Conservation (phyloP, 1,140 invertebrate genomes). For the Caerostris extrusa region DNA sequence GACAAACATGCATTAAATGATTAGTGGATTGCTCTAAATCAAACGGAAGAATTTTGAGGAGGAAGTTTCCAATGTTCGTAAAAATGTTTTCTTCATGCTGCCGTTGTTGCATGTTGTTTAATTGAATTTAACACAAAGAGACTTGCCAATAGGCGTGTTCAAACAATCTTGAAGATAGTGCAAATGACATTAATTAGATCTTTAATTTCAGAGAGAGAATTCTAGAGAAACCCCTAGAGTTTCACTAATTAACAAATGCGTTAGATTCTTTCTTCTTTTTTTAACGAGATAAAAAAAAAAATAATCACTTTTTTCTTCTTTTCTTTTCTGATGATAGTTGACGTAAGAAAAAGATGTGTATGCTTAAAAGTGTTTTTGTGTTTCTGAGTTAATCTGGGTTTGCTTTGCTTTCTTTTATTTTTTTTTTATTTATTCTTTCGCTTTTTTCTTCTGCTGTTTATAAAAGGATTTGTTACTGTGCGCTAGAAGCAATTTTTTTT, state of each 20-base stretch:
- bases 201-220: slow-evolving; percentile 21
- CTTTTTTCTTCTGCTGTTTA: neutral
- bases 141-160: slow-evolving; percentile 34
- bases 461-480: neutral
- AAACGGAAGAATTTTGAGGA: slow-evolving; percentile 6
- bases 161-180: neutral
- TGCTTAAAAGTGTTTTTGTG: too few relatives aligned
- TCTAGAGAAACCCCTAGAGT: neutral
- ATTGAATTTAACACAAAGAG: slow-evolving; percentile 36
- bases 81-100: neutral
- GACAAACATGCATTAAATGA: slow-evolving; percentile 24
- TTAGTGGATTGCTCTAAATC: neutral
- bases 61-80: neutral
- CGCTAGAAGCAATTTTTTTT: neutral
- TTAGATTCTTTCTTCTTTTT: neutral
- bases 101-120: neutral
- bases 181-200: slow-evolving; percentile 36
- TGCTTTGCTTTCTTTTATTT: too few relatives aligned
- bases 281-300: neutral
- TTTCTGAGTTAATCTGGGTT: too few relatives aligned
- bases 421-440: too few relatives aligned
- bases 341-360: too few relatives aligned
- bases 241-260: slow-evolving; percentile 12
- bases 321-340: neutral
- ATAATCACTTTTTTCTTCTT: neutral